Conservation (phyloP, 2,888 invertebrate species). For the Agrochola litura region DNA sequence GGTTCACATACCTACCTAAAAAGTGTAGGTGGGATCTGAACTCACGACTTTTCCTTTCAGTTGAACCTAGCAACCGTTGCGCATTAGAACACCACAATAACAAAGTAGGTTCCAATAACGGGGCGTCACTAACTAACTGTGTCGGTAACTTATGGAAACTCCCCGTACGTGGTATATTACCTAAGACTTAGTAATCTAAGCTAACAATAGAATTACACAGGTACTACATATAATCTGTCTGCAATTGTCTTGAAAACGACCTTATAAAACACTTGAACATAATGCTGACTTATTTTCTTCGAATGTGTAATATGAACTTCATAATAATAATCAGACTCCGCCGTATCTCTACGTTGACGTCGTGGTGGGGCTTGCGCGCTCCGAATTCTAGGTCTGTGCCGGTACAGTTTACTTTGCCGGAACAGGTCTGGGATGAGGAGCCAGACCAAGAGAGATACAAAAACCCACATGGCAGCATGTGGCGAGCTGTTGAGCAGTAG, state of each 20-base stretch:
- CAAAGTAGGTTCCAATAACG: neutral
- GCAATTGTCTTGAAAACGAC: constrained; percentile 5
- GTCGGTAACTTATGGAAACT: neutral
- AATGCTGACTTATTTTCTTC: neutral
- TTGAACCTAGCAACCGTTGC: neutral
- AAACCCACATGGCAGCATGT: no score
- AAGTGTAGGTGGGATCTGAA: neutral
- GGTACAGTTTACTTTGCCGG: no score
- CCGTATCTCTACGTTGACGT: no score
- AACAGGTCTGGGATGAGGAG: no score
- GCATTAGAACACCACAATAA: neutral
- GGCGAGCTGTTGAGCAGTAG: no score
- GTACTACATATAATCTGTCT: neutral
- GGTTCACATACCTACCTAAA: neutral
- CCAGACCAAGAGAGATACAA: no score
- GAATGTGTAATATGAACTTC: neutral
- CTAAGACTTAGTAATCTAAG: constrained; percentile 3
- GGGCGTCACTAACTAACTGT: neutral
- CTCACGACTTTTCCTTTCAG: neutral
- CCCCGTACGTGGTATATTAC: neutral
- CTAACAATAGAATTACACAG: constrained; percentile 20
- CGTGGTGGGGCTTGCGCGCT: no score
- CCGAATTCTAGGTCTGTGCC: no score
- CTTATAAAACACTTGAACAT: neutral
- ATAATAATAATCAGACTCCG: neutral